Conservation (phyloP, 2,113 vertebrate species). For the Nesogale talazaci region DNA sequence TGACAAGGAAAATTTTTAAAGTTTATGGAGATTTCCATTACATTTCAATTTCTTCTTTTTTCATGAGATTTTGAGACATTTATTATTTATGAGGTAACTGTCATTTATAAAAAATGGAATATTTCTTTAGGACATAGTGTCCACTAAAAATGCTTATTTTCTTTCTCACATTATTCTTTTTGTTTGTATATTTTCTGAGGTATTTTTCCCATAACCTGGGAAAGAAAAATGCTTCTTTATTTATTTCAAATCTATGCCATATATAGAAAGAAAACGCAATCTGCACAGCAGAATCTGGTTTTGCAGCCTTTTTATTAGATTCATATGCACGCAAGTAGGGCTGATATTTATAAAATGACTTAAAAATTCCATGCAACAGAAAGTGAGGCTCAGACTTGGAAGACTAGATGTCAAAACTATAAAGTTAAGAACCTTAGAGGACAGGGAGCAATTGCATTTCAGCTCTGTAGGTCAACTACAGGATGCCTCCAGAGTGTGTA, state of each 20-base stretch:
- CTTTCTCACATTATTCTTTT: too few relatives aligned
- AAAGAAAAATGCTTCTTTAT: background rate
- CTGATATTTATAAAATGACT: background rate
- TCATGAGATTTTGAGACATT: too few relatives aligned
- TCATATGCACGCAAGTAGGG: background rate
- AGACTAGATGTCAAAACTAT: background rate
- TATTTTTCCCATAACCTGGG: background rate
- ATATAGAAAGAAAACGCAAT: background rate
- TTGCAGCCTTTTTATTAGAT: background rate
- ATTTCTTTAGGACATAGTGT: too few relatives aligned
- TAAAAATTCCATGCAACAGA: background rate
- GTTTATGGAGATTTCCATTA: too few relatives aligned
- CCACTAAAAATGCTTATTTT: too few relatives aligned
- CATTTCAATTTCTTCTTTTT: too few relatives aligned
- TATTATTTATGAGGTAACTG: too few relatives aligned
- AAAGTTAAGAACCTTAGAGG: background rate
- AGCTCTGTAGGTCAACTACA: background rate
- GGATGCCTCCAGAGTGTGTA: rapidly evolving
- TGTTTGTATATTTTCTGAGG: too few relatives aligned
- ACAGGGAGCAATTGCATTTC: background rate
- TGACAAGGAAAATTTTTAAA: too few relatives aligned
- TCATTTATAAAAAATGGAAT: too few relatives aligned
- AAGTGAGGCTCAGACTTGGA: background rate
- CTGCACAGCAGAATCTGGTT: background rate
- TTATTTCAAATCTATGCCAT: background rate